Conservation (phyloP, 2,797 vertebrate species). For the Synaphobranchus kaupii region DNA sequence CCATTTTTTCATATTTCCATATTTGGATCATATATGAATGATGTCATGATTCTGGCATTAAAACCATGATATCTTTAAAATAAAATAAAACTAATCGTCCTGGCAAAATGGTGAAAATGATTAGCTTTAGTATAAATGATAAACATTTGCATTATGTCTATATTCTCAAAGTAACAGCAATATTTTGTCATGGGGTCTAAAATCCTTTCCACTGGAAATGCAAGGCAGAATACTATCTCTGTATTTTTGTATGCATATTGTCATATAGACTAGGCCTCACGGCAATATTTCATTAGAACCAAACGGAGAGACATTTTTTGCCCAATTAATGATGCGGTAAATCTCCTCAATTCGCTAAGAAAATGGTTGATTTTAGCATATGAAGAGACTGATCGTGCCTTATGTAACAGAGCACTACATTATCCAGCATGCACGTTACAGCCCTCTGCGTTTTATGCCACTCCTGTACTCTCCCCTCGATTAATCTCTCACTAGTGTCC, state of each 20-base stretch:
- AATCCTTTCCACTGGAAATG: not conserved
- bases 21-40: not conserved
- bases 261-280: not conserved
- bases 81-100: not conserved
- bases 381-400: conserved; percentile 24
- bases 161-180: conserved; percentile 8
- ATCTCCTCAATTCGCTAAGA: conserved; percentile 32
- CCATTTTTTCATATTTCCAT: not conserved
- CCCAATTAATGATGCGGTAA: conserved; percentile 33
- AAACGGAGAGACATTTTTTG: conserved; percentile 1
- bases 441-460: conserved; percentile 29
- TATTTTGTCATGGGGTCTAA: not conserved
- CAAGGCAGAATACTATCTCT: not conserved
- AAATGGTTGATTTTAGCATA: conserved; percentile 17
- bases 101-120: not conserved
- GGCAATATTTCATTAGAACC: not conserved
- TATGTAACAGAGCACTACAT: conserved; percentile 21
- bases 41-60: not conserved
- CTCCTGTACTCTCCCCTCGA: conserved; percentile 15
- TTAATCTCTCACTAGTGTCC: conserved; percentile 29
- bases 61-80: not conserved
- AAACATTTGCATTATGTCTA: not conserved
- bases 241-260: not conserved
- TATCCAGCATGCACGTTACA: conserved; percentile 35
- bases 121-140: not conserved